Evolutionary conservation across 2,888 invertebrate genomes (phyloP).

Genomic region (Oscheius onirici): DNA sequence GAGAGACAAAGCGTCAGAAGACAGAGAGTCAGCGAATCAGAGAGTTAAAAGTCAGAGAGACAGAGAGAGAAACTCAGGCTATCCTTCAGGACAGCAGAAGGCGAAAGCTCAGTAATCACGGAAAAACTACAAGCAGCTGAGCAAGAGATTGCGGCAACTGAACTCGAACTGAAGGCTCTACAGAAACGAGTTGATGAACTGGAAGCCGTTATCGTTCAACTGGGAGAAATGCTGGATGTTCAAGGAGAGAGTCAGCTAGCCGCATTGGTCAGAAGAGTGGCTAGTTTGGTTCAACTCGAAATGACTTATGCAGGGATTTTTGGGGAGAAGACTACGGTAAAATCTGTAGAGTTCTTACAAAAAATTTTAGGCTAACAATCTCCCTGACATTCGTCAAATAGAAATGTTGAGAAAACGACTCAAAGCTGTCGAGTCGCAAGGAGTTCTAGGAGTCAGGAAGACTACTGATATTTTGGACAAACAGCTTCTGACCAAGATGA

Average conservation of each 20-base stretch:
- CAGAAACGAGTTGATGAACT: slow-evolving; percentile 42
- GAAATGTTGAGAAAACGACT: slow-evolving; percentile 9
- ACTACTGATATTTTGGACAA: slow-evolving; percentile 42
- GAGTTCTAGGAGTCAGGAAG: slow-evolving; percentile 18
- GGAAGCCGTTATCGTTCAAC: slow-evolving; percentile 37
- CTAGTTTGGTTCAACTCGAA: slow-evolving; percentile 21
- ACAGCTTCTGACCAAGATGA: slow-evolving; percentile 46
- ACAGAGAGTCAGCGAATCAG: too few relatives aligned
- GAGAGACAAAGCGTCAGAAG: too few relatives aligned
- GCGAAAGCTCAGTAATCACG: slow-evolving; percentile 34
- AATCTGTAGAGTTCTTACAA: background rate
- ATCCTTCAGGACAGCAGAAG: slow-evolving; percentile 41
- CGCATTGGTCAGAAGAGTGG: slow-evolving; percentile 15
- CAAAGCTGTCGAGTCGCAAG: slow-evolving; percentile 3
- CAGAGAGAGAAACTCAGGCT: background rate
- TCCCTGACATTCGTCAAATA: slow-evolving; percentile 5
- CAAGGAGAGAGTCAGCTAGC: background rate
- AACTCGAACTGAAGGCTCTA: slow-evolving; percentile 28
- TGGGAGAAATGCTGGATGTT: slow-evolving; percentile 18
- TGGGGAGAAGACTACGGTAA: background rate
- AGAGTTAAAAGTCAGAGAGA: background rate
- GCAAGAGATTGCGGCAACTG: slow-evolving; percentile 22
- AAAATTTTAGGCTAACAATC: background rate
- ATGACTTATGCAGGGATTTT: slow-evolving; percentile 9
- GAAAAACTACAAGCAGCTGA: slow-evolving; percentile 27